Conservation (phyloP, 2,888 invertebrate genomes). For the Metellina segmentata region DNA sequence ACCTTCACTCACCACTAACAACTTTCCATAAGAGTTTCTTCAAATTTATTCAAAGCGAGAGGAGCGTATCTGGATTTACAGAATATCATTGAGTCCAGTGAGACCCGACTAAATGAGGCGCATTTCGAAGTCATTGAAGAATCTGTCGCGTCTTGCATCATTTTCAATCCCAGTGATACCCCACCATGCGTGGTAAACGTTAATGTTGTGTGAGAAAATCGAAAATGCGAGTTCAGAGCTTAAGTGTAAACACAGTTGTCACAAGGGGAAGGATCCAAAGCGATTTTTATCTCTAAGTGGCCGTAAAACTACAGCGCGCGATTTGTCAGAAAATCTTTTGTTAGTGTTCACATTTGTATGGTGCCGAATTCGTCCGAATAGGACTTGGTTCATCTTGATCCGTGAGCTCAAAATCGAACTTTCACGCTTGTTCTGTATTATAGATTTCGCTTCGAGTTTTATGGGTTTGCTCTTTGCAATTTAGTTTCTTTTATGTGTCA, state of each 20-base stretch:
- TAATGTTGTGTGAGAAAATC: slow-evolving; percentile 43
- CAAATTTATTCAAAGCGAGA: slow-evolving; percentile 5
- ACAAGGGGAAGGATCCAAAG: neutral
- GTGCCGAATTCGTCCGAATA: too few relatives aligned
- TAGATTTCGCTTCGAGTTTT: too few relatives aligned
- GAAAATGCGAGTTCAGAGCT: slow-evolving; percentile 23
- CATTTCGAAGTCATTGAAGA: slow-evolving; percentile 17
- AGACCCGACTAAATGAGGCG: slow-evolving; percentile 19
- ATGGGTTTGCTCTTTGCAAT: too few relatives aligned
- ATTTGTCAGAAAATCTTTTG: too few relatives aligned
- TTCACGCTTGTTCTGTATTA: too few relatives aligned
- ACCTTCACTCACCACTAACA: too few relatives aligned
- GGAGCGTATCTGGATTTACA: neutral
- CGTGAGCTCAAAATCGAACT: too few relatives aligned
- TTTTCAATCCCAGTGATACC: slow-evolving; percentile 2
- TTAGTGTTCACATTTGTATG: too few relatives aligned
- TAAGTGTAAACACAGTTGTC: slow-evolving; percentile 24
- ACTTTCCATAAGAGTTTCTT: too few relatives aligned
- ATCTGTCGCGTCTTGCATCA: slow-evolving; percentile 15
- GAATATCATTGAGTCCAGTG: slow-evolving; percentile 7
- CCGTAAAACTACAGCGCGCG: neutral
- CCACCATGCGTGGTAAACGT: slow-evolving; percentile 19
- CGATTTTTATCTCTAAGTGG: slow-evolving; percentile 24
- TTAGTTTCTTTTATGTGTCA: too few relatives aligned
- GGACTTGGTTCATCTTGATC: too few relatives aligned